Evolutionary conservation across 2,888 invertebrate genomes (phyloP).

Genomic region (Drosophila merina): DNA sequence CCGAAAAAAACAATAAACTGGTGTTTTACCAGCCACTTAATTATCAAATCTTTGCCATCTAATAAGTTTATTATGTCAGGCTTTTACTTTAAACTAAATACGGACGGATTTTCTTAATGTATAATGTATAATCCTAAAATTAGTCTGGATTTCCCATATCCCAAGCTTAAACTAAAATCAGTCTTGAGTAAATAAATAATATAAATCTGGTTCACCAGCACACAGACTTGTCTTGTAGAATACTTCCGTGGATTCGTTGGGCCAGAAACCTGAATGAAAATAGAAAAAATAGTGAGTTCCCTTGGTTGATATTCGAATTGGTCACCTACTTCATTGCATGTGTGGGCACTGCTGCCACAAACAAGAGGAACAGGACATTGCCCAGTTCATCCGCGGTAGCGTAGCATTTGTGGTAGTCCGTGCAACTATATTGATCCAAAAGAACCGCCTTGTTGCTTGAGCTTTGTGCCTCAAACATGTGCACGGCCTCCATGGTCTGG

Average conservation of each 20-base stretch:
- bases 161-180: constrained; percentile 32
- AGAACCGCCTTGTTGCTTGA: constrained; percentile 31
- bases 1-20: background rate
- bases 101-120: background rate
- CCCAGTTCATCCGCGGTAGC: constrained; percentile 87
- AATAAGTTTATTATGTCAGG: background rate
- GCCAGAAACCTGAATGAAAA: constrained; percentile 85
- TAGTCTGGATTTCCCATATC: background rate
- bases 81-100: too few relatives aligned
- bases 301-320: accelerated
- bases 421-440: constrained; percentile 89
- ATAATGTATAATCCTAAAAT: background rate
- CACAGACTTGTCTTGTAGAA: constrained; percentile 88
- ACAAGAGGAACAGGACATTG: constrained; percentile 90
- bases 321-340: constrained; percentile 88
- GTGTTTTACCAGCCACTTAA: background rate
- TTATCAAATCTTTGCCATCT: background rate
- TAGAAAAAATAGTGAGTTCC: background rate
- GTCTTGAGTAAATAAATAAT: constrained; percentile 36
- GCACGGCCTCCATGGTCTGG: constrained; percentile 61
- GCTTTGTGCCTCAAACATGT: constrained; percentile 42
- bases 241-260: constrained; percentile 87
- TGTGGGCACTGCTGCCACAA: constrained; percentile 89
- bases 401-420: constrained; percentile 94
- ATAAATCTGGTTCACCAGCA: constrained; percentile 86